phyloP scores from a whole-genome alignment of 1,140 invertebrate species.

The Zaprionus tsacasi region DNA sequence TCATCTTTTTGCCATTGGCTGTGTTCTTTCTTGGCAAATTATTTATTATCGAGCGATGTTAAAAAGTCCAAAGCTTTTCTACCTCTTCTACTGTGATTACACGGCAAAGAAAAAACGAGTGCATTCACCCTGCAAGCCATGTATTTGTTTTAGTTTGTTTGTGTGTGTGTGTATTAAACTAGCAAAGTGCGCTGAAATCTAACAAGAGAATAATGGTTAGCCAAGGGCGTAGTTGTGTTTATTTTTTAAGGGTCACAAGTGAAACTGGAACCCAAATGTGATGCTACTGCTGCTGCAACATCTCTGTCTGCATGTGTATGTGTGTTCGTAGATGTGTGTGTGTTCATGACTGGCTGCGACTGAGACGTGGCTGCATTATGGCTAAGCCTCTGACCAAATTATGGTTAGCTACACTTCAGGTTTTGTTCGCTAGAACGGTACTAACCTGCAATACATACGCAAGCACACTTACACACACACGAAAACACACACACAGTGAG shows the following conservation, averaged over 20 bases:
- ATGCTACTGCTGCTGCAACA: constrained; percentile 1
- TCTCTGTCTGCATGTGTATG: not conserved
- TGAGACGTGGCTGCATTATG: constrained; percentile 74
- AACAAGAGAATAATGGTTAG: constrained; percentile 46
- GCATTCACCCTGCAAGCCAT: constrained; percentile 70
- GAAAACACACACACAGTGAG: constrained; percentile 9
- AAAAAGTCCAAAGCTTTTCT: constrained; percentile 47
- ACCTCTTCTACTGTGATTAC: constrained; percentile 26
- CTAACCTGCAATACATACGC: constrained; percentile 60
- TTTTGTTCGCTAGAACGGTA: constrained; percentile 79
- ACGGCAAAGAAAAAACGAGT: constrained; percentile 58
- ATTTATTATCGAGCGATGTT: constrained; percentile 46
- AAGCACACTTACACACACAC: constrained; percentile 32
- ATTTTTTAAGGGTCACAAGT: constrained; percentile 39
- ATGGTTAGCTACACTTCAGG: constrained; percentile 75
- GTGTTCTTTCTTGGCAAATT: constrained; percentile 4
- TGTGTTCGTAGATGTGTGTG: constrained; percentile 10
- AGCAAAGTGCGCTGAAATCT: constrained; percentile 55
- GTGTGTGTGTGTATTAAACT: constrained; percentile 30
- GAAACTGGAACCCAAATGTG: constrained; percentile 31
- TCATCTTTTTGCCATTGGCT: constrained; percentile 24
- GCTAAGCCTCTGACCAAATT: constrained; percentile 68
- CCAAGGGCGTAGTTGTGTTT: constrained; percentile 63
- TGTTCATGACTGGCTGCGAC: constrained; percentile 18
- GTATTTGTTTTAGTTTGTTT: constrained; percentile 38